These are phyloP conservation scores for Podotricha telesiphe DNA, from an alignment of 2,888 invertebrate genomes.

Conservation along the genomic window DNA sequence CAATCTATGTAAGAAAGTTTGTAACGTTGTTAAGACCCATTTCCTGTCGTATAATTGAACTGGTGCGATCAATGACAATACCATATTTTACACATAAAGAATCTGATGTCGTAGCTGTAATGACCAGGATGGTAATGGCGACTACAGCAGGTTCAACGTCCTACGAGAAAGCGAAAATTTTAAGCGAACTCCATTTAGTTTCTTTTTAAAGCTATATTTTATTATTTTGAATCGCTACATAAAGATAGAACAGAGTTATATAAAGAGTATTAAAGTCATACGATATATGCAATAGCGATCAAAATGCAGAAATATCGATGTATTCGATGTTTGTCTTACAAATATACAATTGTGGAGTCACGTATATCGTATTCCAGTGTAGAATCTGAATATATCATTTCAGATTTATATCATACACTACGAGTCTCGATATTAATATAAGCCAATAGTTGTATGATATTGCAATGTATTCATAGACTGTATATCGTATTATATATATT, in stretches of 20 bases:
- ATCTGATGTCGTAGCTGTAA: too few relatives aligned
- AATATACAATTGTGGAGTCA: constrained; percentile 7
- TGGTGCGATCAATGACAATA: too few relatives aligned
- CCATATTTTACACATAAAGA: too few relatives aligned
- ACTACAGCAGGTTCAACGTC: too few relatives aligned
- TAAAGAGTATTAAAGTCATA: not conserved
- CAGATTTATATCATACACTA: constrained; percentile 14
- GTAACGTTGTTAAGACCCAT: too few relatives aligned
- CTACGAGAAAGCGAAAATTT: too few relatives aligned
- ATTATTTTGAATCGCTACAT: not conserved
- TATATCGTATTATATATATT: not conserved
- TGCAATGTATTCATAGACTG: not conserved
- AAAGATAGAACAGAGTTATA: not conserved
- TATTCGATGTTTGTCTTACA: constrained; percentile 1
- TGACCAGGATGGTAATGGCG: too few relatives aligned
- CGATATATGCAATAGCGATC: constrained; percentile 6
- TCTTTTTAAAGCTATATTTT: not conserved
- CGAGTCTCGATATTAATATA: constrained; percentile 20
- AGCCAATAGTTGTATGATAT: not conserved
- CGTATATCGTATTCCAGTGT: constrained; percentile 1
- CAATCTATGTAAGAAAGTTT: too few relatives aligned
- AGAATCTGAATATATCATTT: constrained; percentile 15
- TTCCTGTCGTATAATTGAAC: too few relatives aligned
- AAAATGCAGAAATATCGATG: not conserved
- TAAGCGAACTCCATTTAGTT: too few relatives aligned